Base-by-base conservation (phyloP, 1,140 invertebrate species). In the Lycorma delicatula region DNA sequence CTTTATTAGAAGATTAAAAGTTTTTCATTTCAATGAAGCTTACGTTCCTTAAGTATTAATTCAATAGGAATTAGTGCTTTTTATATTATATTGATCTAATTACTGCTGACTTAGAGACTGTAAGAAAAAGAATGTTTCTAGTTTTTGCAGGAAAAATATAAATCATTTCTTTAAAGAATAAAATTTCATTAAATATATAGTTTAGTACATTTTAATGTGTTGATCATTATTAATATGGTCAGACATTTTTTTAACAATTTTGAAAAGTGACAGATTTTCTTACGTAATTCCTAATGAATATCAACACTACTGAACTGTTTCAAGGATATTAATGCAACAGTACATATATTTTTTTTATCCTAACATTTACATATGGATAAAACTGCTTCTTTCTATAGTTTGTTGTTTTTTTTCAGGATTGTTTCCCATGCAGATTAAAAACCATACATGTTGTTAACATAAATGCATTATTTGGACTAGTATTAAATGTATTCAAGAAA, bases 401-500 rank as follows among this genome's bases (percentile, higher is more conserved):
- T 34, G 31, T n/a, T 34, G 31, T 34, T 34, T 34, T 34, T 60
- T 73, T 72, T 22, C 71, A 87, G 83, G 74, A 82, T 59, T 80
- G 81, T 60, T 71, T 82, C 27, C 85, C 87, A 0, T 64, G 76
- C 28, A 79, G 91, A 64, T 74, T 94, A 18, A 93, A 93, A 74
- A 86, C 84, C 47, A 79, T 93, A 46, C 90, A 93, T 66, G 82
- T 93, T 52, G 76, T 94, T 2, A 92, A 94, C 70, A 89, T 93
- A 71, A 89, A 91, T 0, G 86, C 84, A 64, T 76, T 93, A 50
- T 93, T 93, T 72, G 90, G 91, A 66, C 83, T 91, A 74, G 81
- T 94, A 1, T 93, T 91, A 70, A 77, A 84, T 9, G 75, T 94
- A 18, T 88, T 93, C 71, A 92, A 92, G 68, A 90, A 87, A 11